Base-by-base conservation (phyloP, 1,140 invertebrate genomes). In the Drosophila nannoptera region DNA sequence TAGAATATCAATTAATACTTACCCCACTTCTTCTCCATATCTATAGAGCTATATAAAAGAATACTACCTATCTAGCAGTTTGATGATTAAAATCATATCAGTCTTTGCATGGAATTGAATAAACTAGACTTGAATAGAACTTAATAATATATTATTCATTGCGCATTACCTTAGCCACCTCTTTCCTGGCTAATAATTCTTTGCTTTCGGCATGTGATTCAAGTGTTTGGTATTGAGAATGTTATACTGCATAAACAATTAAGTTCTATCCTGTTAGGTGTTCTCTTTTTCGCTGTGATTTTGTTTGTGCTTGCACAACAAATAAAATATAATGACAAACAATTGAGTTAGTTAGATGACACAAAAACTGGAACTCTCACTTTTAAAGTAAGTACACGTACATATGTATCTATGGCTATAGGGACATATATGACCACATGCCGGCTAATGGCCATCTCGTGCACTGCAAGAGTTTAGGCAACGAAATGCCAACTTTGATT, bases 401-500 rank as follows among this genome's bases (percentile, higher is more conserved):
- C 22, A 45, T 65, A 58, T 49, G 6, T 45, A n/a, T 67, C 53
- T 45, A 55, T 48, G 14, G 7, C 0, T 49, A 31, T 60, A 22
- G 22, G 22, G 22, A 22, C 22, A 22, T 22, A 22, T 22, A 22
- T 22, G 22, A 22, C 22, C 22, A 54, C 54, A 55, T 49, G 14
- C 33, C n/a, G 11, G 32, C 14, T 56, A 56, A 62, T 68, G 58
- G 36, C 64, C 7, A 67, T 68, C 49, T 55, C 69, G 56, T 72
- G 69, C 53, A 56, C 12, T 49, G 53, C 42, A 54, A 43, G 58
- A 69, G 67, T 69, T 80, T 71, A 71, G 81, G 77, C 73, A 84
- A 78, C 61, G 65, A 80, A 83, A 76, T 84, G 81, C 77, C 60
- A 80, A 75, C 36, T 73, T 68, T 71, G 81, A 83, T 83, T 83